phyloP scores from a whole-genome alignment of 2,797 vertebrate species.

The Myotis pilosus region DNA sequence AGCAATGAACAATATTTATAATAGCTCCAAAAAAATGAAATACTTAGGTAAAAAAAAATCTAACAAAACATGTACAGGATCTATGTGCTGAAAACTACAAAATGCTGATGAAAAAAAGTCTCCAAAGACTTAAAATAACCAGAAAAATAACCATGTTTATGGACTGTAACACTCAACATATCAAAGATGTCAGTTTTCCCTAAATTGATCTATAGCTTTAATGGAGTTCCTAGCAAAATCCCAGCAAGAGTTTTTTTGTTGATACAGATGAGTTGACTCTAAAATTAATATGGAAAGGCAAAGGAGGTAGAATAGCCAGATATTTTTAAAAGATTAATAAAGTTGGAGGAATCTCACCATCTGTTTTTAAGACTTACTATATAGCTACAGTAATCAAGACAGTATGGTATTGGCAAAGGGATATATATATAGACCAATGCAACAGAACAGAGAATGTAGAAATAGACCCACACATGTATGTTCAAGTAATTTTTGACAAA shows the following conservation, averaged over 20 bases:
- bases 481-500: slow-evolving; percentile 37
- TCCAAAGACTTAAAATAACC: slow-evolving; percentile 29
- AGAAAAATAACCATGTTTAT: neutral
- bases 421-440: neutral
- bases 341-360: neutral
- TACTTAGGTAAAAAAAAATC: slow-evolving; percentile 18
- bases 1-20: neutral
- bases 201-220: neutral
- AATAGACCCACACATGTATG: slow-evolving; percentile 3
- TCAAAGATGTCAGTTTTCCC: neutral
- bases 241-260: neutral
- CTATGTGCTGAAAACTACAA: slow-evolving; percentile 2
- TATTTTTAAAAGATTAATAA: slow-evolving; percentile 26
- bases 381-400: slow-evolving; percentile 2
- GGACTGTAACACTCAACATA: neutral
- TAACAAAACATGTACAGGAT: neutral
- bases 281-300: slow-evolving; percentile 34
- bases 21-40: slow-evolving; percentile 18
- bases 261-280: neutral
- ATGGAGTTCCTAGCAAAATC: neutral
- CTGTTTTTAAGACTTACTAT: neutral
- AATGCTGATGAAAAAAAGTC: slow-evolving; percentile 22
- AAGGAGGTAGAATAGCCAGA: slow-evolving; percentile 34
- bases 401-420: neutral
- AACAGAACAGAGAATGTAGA: slow-evolving; percentile 1